Conservation (phyloP, 2,888 invertebrate genomes). For the Mechanitis messenoides region DNA sequence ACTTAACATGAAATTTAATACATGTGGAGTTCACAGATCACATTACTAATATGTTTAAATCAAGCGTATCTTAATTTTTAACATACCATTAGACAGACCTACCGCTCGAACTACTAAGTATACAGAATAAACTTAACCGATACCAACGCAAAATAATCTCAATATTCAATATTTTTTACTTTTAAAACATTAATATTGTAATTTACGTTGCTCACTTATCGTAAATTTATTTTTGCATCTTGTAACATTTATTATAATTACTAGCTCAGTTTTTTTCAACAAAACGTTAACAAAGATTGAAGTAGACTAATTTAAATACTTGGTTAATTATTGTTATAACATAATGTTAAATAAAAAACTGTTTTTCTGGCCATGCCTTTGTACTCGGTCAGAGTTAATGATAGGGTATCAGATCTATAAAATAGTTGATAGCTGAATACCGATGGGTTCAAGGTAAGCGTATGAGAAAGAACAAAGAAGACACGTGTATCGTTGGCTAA, state of each 20-base stretch:
- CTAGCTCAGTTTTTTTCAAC: not conserved
- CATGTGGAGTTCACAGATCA: constrained; percentile 26
- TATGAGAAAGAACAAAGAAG: constrained; percentile 23
- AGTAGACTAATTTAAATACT: constrained; percentile 1
- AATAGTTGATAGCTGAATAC: constrained; percentile 27
- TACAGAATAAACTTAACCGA: not conserved
- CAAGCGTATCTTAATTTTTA: constrained; percentile 28
- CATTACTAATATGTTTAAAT: constrained; percentile 31
- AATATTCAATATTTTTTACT: no score
- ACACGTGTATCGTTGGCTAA: constrained; percentile 25
- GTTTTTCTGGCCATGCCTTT: constrained; percentile 22
- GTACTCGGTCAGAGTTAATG: constrained; percentile 27
- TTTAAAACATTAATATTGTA: no score
- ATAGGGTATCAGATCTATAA: constrained; percentile 31
- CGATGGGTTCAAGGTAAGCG: constrained; percentile 55
- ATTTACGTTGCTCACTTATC: not conserved
- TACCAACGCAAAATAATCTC: no score
- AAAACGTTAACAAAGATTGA: not conserved
- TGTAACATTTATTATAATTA: not conserved
- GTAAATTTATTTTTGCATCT: not conserved
- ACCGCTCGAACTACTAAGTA: constrained; percentile 11
- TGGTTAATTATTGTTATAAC: constrained; percentile 13
- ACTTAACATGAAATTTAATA: constrained; percentile 46
- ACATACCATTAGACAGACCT: constrained; percentile 25
- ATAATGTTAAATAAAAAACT: constrained; percentile 17